Percentiles rank a stretch among this genome's conserved stretches.
Evolutionary conservation across 1,140 invertebrate genomes (phyloP).

Genomic region (Drosophila kepulauana): DNA sequence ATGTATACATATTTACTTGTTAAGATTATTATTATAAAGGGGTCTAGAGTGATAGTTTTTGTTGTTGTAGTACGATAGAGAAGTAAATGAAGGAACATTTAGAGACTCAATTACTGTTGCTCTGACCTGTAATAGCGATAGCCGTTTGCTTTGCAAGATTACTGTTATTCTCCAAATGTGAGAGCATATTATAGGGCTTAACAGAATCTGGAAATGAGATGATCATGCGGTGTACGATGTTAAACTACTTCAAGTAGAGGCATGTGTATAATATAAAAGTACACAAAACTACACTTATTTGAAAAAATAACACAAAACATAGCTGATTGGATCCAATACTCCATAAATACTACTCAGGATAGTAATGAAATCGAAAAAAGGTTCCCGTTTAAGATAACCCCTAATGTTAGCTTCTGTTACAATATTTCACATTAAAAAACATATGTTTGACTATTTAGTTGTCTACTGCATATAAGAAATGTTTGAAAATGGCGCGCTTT

Average conservation of each 20-base stretch:
- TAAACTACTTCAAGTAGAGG: conserved; percentile 37
- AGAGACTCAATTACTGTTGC: conserved; percentile 51
- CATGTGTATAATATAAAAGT: conserved; percentile 16
- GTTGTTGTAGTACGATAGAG: conserved; percentile 40
- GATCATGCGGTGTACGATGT: conserved; percentile 62
- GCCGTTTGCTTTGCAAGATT: conserved; percentile 84
- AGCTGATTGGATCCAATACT: background rate
- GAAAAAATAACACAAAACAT: conserved; percentile 12
- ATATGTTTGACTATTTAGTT: background rate
- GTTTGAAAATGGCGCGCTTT: conserved; percentile 3
- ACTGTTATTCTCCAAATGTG: conserved; percentile 85
- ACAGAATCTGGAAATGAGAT: conserved; percentile 83
- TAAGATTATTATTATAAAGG: conserved; percentile 10
- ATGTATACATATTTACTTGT: conserved; percentile 14
- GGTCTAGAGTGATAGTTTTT: conserved; percentile 20
- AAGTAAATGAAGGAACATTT: conserved; percentile 55
- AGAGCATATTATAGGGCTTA: conserved; percentile 85
- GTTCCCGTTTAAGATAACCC: background rate
- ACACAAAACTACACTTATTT: conserved; percentile 16
- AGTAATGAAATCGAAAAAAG: background rate
- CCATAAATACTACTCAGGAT: background rate
- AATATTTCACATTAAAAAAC: background rate
- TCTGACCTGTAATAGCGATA: conserved; percentile 84
- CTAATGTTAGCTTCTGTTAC: background rate
- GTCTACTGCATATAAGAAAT: background rate